phyloP scores from a whole-genome alignment of 2,797 vertebrate genomes.

The Sebastes vulpes region DNA sequence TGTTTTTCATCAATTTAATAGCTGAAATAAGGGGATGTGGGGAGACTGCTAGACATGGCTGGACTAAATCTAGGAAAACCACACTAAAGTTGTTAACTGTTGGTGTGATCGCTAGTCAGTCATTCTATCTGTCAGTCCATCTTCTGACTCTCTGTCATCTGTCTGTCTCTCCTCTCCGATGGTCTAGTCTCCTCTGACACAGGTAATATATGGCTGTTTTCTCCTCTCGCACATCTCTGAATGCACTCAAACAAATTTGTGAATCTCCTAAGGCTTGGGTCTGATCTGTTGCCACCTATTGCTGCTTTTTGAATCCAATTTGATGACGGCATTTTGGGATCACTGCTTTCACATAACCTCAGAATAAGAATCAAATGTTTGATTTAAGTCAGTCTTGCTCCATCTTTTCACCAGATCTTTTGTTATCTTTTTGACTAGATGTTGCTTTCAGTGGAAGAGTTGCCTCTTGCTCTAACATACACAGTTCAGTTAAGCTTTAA shows the following conservation, averaged over 20 bases:
- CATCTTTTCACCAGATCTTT: conserved; percentile 11
- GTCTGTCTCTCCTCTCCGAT: conserved; percentile 84
- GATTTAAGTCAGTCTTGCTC: conserved; percentile 8
- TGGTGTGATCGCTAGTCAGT: conserved; percentile 38
- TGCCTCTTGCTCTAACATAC: background rate
- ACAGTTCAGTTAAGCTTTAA: background rate
- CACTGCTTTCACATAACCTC: background rate
- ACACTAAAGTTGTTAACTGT: background rate
- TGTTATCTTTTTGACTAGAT: conserved; percentile 18
- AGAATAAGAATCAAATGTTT: conserved; percentile 16
- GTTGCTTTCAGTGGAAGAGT: conserved; percentile 71
- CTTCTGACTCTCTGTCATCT: conserved; percentile 81
- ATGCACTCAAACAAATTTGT: conserved; percentile 26
- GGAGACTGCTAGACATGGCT: background rate
- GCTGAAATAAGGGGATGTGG: background rate
- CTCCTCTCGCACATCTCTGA: conserved; percentile 60
- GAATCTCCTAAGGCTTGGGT: conserved; percentile 13
- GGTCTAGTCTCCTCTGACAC: conserved; percentile 91
- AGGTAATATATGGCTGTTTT: conserved; percentile 87
- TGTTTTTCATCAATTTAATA: background rate
- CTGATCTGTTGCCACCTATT: conserved; percentile 24
- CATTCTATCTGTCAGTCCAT: conserved; percentile 61
- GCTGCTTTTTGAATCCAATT: conserved; percentile 22
- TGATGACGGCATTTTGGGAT: conserved; percentile 1
- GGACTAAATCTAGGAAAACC: background rate